Evolutionary conservation across 2,888 invertebrate genomes (phyloP), one percentile per base, ranked within the genome.

Genomic region (Diaphora mendica): DNA sequence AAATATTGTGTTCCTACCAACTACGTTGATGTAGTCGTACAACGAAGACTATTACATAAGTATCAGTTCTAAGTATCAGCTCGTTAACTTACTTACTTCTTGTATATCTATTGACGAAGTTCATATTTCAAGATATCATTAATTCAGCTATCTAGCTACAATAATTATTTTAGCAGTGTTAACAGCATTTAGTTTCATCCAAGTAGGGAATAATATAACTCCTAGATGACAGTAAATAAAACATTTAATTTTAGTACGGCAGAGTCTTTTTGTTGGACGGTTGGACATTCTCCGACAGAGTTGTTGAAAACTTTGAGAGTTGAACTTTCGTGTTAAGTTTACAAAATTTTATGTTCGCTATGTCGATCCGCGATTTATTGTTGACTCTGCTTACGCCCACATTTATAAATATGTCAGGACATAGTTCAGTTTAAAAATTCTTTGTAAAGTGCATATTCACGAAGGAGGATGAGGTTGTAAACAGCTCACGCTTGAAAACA

Each of bases 321-420:
- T 89, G 86, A 85, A 82, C 84, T n/a, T n/a, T n/a, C 74, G 87
- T 87, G 90, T 90, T 90, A 89, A 91, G 88, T 91, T 91, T 88
- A 88, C 83, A 87, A 89, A 87, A 89, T 90, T 89, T 86, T 86
- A 86, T 87, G 85, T 87, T 80, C 86, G 84, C 87, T 86, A 80
- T 82, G 85, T 80, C 84, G 85, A 85, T 79, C 78, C 75, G 79
- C 86, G 88, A 90, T 89, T 89, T 89, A 89, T 88, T 84, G 86
- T 83, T 71, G 83, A 81, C 80, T 85, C 70, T 64, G 73, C 70
- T 77, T 78, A 79, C 83, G 76, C 81, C 76, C 75, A 67, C 75
- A 35, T 72, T 77, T 78, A 81, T 78, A 81, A 86, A 82, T 77
- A 85, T 75, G 79, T 73, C 67, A 55, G 15, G 23, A 66, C 26